Conservation (phyloP, 2,113 vertebrate genomes). For the Felis chaus region DNA sequence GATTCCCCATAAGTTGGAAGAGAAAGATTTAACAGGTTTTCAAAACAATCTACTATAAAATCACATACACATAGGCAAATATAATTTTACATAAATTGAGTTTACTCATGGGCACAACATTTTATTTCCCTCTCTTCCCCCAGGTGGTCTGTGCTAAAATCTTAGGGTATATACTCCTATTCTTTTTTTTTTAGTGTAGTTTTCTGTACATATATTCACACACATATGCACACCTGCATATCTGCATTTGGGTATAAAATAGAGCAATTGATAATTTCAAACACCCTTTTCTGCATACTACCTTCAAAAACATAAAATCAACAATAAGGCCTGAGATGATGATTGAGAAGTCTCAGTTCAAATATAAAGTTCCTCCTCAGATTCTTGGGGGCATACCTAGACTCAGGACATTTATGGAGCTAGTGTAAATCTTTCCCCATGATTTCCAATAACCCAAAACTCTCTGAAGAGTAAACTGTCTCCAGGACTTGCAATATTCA, state of each 20-base stretch:
- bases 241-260: background rate
- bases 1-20: background rate
- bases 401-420: background rate
- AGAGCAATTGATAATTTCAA: background rate
- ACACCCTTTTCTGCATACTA: background rate
- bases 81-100: background rate
- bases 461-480: background rate
- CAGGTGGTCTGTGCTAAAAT: background rate
- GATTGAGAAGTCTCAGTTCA: background rate
- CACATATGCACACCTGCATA: background rate
- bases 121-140: background rate
- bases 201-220: background rate
- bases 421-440: background rate
- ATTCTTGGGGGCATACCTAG: background rate
- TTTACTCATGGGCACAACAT: background rate
- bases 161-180: background rate
- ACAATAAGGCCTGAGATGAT: background rate
- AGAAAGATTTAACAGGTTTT: background rate
- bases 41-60: background rate
- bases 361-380: background rate
- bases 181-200: background rate
- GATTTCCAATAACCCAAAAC: no score
- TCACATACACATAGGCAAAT: background rate
- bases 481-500: background rate
- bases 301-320: background rate